Base-by-base conservation (phyloP, 2,113 vertebrate species). In the Circaetus cinerascens region DNA sequence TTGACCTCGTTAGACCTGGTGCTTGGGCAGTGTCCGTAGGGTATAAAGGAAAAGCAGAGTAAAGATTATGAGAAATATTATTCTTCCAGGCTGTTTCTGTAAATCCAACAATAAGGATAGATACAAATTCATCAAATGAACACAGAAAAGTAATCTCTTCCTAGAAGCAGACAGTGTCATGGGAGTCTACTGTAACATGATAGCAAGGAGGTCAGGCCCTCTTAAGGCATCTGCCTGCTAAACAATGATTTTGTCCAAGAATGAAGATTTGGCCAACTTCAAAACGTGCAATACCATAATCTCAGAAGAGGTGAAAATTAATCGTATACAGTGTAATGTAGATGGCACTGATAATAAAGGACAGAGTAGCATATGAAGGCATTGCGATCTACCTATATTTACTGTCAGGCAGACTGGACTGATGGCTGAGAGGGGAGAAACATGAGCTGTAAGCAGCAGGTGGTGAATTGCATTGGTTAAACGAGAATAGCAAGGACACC, bases 241-340 rank as follows among this genome's bases (percentile, higher is more conserved):
- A 66, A 59, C 34, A 26, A 14, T 7, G 3, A 32, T 48, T 85
- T 78, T 74, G 7, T 30, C 46, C 32, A 10, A 19, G 34, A 36
- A 26, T 7, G 2, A 59, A 48, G 38, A 34, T 15, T 45, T 75
- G 51, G 20, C 34, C n/a, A 25, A 3, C 22, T 71, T 51, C 46
- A 75, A 81, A 86, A 87, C 1, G 4, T 43, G 40, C 57, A 56
- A 23, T 36, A 8, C 36, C 38, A 81, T 13, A 12, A 64, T 20
- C 40, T 60, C 62, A 79, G 69, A 64, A 43, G 26, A 55, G 57
- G 6, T 73, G 30, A 60, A 48, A 86, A 76, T 62, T 19, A 45
- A 38, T 56, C 15, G 34, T 5, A 1, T 10, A 0, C 26, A 30
- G 27, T 15, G n/a, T 41, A 6, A 21, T 14, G 13, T 10, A n/a